Conservation (phyloP, 2,888 invertebrate genomes). For the Protodeltote pygarga region DNA sequence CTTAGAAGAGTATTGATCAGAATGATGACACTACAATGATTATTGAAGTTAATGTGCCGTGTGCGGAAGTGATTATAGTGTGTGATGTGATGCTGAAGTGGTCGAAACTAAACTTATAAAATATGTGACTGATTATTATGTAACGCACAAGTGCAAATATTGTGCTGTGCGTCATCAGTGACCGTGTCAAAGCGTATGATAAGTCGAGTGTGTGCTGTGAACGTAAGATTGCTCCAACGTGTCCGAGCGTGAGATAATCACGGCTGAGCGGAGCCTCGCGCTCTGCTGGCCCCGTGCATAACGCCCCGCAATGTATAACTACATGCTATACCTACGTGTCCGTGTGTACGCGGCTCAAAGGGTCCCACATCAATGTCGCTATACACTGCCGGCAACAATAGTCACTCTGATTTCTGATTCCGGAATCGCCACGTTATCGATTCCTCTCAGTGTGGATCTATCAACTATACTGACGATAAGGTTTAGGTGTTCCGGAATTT, state of each 20-base stretch:
- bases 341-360: conserved; percentile 18
- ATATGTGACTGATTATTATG: background rate
- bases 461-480: background rate
- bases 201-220: conserved; percentile 23
- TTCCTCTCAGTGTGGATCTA: no score
- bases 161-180: conserved; percentile 9
- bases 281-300: conserved; percentile 26
- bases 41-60: no score
- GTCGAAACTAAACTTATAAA: no score
- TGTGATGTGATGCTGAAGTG: no score
- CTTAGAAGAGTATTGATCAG: no score
- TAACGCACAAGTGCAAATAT: background rate
- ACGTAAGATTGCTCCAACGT: conserved; percentile 22
- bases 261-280: conserved; percentile 24
- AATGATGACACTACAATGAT: no score
- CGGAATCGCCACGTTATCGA: conserved; percentile 1
- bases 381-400: conserved; percentile 31
- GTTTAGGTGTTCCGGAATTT: conserved; percentile 32
- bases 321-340: conserved; percentile 16
- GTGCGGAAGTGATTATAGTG: no score
- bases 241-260: conserved; percentile 19
- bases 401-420: conserved; percentile 2
- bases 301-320: conserved; percentile 6
- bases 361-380: conserved; percentile 16
- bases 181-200: conserved; percentile 5